Evolutionary conservation across 2,113 vertebrate species (phyloP), one percentile per base, ranked within the genome.

Genomic region (Dascyllus trimaculatus): DNA sequence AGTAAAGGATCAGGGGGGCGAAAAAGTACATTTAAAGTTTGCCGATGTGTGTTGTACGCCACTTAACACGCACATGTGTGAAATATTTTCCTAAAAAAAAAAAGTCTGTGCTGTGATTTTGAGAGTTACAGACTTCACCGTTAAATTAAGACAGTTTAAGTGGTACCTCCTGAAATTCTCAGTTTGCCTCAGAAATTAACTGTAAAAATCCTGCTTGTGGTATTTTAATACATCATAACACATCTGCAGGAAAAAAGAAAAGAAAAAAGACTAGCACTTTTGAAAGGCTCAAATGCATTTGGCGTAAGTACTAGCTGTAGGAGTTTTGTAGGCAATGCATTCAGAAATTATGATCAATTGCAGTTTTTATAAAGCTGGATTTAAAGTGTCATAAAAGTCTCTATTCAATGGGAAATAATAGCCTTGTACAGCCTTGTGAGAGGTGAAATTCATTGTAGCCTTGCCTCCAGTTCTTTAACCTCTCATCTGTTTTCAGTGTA

Each of bases 401-500:
- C 78, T 46, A 59, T 94, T 95, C 93, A 95, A 81, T 91, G 87
- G 93, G 85, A 88, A 96, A 95, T 95, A 96, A 96, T 96, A 96
- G 96, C 92, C 95, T 95, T 92, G 94, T 95, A 91, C 89, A 91
- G 91, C 89, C 93, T 90, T 92, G 86, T 89, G 94, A 91, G 93
- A 89, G 94, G 92, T 95, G 92, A 95, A 96, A 97, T 97, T 95
- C 95, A 96, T 96, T 94, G 95, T 94, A 82, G 80, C 89, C 91
- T 96, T 76, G 95, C 97, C 96, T 94, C 93, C 93, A 96, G 97
- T 96, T 93, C 93, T 95, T 94, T 95, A 93, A 94, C 66, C 93
- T 91, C 95, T 94, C 96, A 97, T 97, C 94, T 93, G 90, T 97
- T 97, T 95, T 94, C 92, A 85, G 93, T 95, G 96, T 97, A 97